Conservation (phyloP, 2,888 invertebrate species). For the Ormyrus nitidulus region DNA sequence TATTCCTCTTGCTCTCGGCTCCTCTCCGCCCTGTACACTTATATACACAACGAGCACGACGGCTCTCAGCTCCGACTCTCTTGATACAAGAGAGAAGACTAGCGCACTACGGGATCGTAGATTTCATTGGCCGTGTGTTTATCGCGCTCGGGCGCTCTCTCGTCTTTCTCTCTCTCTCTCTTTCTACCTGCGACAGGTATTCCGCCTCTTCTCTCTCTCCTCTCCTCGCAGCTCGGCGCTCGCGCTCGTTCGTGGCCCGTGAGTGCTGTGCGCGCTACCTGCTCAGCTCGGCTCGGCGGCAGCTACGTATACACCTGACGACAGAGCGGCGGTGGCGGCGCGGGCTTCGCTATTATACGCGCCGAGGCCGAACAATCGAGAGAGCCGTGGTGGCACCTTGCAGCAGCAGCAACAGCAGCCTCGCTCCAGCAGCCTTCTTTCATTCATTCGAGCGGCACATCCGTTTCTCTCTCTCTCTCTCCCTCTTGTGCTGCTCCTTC, state of each 20-base stretch:
- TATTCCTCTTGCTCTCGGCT: slow-evolving; percentile 43
- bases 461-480: slow-evolving; percentile 48
- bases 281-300: slow-evolving; percentile 29
- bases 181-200: slow-evolving; percentile 50
- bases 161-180: slow-evolving; percentile 25
- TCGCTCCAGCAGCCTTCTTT: slow-evolving; percentile 51
- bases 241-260: slow-evolving; percentile 44
- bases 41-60: background rate
- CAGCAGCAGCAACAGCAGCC: slow-evolving; percentile 42
- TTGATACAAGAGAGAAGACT: slow-evolving; percentile 34
- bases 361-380: slow-evolving; percentile 62
- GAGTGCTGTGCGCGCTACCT: slow-evolving; percentile 51
- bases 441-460: slow-evolving; percentile 56
- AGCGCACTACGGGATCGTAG: slow-evolving; percentile 40
- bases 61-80: background rate
- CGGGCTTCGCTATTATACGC: slow-evolving; percentile 39
- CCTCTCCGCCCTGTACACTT: slow-evolving; percentile 49
- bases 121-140: slow-evolving; percentile 49
- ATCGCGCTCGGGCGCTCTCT: slow-evolving; percentile 14
- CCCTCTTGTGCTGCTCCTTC: slow-evolving; percentile 34
- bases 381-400: slow-evolving; percentile 61
- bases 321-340: slow-evolving; percentile 45
- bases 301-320: slow-evolving; percentile 56
- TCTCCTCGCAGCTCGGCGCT: slow-evolving; percentile 29
- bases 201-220: slow-evolving; percentile 30